Base-by-base conservation (phyloP, 2,888 invertebrate genomes). In the Sinotaia quadrata region DNA sequence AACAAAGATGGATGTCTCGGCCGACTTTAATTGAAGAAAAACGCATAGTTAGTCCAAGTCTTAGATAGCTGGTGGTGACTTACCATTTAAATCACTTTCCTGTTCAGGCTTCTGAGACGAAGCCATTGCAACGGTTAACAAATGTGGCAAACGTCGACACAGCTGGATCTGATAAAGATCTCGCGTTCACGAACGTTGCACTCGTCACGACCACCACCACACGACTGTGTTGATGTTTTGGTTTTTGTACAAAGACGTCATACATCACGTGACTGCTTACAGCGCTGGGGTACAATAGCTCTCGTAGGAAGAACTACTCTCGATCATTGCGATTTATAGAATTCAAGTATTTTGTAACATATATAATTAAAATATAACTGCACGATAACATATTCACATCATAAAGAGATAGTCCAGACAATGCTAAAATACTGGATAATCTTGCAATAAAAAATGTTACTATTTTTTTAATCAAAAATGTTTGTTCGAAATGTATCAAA, bases 181-280 rank as follows among this genome's bases (percentile, higher is more conserved):
- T n/a, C n/a, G n/a, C n/a, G n/a, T n/a, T n/a, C n/a, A n/a, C n/a
- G n/a, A n/a, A n/a, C n/a, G n/a, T n/a, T n/a, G n/a, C n/a, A n/a
- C n/a, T n/a, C n/a, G n/a, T n/a, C 66, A 44, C 47, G 41, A 18
- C 51, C 36, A n/a, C 67, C 31, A 59, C 34, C 69, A 73, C 69
- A 67, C 44, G 49, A 67, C 69, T 67, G 67, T 73, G 73, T 73
- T 73, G 73, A 70, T 70, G 73, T 73, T 73, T 70, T 67, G 68
- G 49, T 49, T 72, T 65, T 72, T 72, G 68, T 67, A 73, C 54
- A 52, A 52, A 70, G 73, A 72, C 72, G 72, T 72, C 72, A 72
- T 51, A 31, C 36, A 59, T 72, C 72, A 72, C 47, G 72, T 72
- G 72, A 65, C 34, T 51, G 62, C 18, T 8, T 7, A 62, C 56